Evolutionary conservation across 2,888 invertebrate genomes (phyloP), one percentile per base, ranked within the genome.

Genomic region (Scaptomyza caliginosa): DNA sequence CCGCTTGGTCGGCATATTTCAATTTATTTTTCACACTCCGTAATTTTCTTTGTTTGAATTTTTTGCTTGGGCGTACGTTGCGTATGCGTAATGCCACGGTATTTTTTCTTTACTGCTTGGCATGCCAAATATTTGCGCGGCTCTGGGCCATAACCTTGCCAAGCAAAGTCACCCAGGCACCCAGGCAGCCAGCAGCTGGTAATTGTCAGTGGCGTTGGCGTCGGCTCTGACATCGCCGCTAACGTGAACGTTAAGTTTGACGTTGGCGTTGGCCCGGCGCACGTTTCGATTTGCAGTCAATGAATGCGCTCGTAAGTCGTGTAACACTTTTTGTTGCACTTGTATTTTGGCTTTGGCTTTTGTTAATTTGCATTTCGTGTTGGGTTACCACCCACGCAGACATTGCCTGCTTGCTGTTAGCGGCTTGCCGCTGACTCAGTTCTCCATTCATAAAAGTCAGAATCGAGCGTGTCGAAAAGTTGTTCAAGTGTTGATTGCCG

Each of bases 251-350:
- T 65, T 26, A 8, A 11, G 50, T 57, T 42, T 43, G 42, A 10
- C 39, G 77, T 42, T 62, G 45, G 49, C 69, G 76, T 86, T 69
- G 77, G 77, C 70, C 50, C 66, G 80, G 82, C 71, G 78, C 80
- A 86, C 80, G 80, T 86, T 81, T 81, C 82, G 82, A 84, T 81
- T 86, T 81, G 60, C 82, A 81, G 87, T 86, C 87, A 86, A 81
- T 81, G 80, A 85, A 81, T 71, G 87, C 49, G 80, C 77, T 83
- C 77, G 86, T 72, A 84, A 86, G 67, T 81, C 87, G 81, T 86
- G 81, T 62, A 85, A 85, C 86, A 85, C 66, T 85, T 83, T 83
- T 79, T 79, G 34, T 16, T 65, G 57, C 55, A 65, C 55, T 79
- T 66, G 67, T 43, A 42, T 67, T 72, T 66, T 57, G 54, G 55